phyloP scores from a whole-genome alignment of 2,888 invertebrate species.

The Xestoiulus laeticollis region DNA sequence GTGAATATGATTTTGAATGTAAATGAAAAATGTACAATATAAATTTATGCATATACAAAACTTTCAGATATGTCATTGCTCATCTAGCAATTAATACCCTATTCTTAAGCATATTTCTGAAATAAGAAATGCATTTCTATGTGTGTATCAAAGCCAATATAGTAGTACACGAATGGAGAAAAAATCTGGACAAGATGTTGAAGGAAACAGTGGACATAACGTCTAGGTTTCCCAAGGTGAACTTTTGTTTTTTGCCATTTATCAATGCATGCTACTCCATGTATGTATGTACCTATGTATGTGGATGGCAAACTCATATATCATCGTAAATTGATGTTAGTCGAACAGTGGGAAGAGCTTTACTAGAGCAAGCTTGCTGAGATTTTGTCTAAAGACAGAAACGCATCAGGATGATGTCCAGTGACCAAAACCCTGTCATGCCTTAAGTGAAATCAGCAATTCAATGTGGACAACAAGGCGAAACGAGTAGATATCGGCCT shows the following conservation, averaged over 20 bases:
- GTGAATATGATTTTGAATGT: no score
- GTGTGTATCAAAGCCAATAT: no score
- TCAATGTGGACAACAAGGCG: conserved; percentile 17
- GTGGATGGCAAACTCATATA: not conserved
- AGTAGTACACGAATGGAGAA: not conserved
- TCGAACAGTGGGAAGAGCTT: conserved; percentile 26
- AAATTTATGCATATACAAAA: no score
- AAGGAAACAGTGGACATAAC: conserved; percentile 4
- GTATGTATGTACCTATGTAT: not conserved
- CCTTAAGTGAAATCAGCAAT: conserved; percentile 26
- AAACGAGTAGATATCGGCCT: not conserved
- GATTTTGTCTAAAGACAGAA: conserved; percentile 26
- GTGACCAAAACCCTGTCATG: not conserved
- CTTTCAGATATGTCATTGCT: no score
- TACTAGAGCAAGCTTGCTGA: conserved; percentile 18
- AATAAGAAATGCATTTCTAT: not conserved
- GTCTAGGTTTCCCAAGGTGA: conserved; percentile 5
- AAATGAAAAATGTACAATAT: no score
- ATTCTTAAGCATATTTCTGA: not conserved
- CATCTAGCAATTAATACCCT: no score
- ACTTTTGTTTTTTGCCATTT: conserved; percentile 1
- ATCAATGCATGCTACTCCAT: not conserved
- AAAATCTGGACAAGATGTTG: not conserved
- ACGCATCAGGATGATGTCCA: conserved; percentile 26
- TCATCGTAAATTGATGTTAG: conserved; percentile 26